phyloP scores from a whole-genome alignment of 2,113 vertebrate species.

The Porphyrio hochstetteri region DNA sequence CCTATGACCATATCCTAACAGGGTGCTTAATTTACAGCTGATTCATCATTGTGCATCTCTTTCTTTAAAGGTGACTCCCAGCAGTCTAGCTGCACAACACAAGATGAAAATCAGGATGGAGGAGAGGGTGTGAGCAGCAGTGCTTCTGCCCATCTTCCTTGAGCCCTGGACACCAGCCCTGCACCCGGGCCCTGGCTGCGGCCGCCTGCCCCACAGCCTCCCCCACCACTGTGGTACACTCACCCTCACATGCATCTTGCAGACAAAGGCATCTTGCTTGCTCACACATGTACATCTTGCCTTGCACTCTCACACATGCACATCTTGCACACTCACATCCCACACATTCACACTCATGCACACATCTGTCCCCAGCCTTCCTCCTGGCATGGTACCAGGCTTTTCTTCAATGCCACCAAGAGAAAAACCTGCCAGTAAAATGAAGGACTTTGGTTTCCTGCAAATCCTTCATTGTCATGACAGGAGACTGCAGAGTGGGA shows the following conservation, averaged over 20 bases:
- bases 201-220: not conserved
- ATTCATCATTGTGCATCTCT: not conserved
- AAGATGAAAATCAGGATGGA: not conserved
- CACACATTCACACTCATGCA: too few relatives aligned
- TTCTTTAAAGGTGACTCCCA: not conserved
- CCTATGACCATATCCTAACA: not conserved
- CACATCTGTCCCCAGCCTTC: not conserved
- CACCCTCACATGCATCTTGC: fast-evolving
- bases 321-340: not conserved
- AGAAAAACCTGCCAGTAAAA: conserved; percentile 60
- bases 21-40: not conserved
- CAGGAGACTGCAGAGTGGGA: not conserved
- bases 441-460: not conserved
- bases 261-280: not conserved
- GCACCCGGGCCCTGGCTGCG: fast-evolving
- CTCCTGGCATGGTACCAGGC: conserved; percentile 1
- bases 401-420: conserved; percentile 46
- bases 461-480: conserved; percentile 8
- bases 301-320: not conserved
- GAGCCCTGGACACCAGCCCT: fast-evolving
- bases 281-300: fast-evolving
- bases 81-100: not conserved
- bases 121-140: fast-evolving
- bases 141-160: not conserved
- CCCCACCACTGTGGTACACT: not conserved